These are phyloP conservation scores for Morus bassanus DNA, from an alignment of 2,797 vertebrate genomes.

Conservation along the genomic window DNA sequence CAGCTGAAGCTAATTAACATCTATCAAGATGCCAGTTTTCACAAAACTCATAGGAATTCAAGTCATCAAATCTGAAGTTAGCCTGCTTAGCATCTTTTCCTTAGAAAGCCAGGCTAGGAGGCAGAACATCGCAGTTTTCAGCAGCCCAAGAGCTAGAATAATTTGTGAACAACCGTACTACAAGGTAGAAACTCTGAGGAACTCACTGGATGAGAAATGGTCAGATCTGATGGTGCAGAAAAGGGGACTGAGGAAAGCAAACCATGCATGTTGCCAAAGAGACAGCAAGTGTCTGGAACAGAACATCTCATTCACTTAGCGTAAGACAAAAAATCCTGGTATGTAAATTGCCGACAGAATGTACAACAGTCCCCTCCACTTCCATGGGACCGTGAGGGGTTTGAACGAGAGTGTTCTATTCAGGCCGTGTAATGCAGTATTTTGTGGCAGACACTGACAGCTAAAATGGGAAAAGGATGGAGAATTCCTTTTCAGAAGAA, in stretches of 20 bases:
- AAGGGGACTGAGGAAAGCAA: neutral
- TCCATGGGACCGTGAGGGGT: neutral
- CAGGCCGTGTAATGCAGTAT: neutral
- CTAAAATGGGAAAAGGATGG: neutral
- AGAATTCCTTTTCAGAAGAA: neutral
- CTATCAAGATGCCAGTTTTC: neutral
- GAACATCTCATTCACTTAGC: fast-evolving
- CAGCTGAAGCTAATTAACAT: slow-evolving; percentile 4
- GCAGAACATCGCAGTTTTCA: neutral
- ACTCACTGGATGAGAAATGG: neutral
- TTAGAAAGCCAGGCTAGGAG: neutral
- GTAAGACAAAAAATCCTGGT: neutral
- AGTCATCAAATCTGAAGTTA: neutral
- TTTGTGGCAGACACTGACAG: neutral
- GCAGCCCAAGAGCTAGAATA: neutral
- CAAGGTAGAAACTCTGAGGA: neutral
- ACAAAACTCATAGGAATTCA: neutral
- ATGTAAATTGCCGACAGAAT: neutral
- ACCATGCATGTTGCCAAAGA: neutral
- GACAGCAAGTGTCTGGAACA: neutral
- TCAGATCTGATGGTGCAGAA: neutral
- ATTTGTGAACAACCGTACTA: neutral
- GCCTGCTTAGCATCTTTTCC: neutral
- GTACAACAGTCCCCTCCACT: neutral
- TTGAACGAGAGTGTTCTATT: neutral